Percentiles rank a stretch among this genome's conserved stretches.
Evolutionary conservation across 2,888 invertebrate genomes (phyloP).

Genomic region (Apoderus coryli): DNA sequence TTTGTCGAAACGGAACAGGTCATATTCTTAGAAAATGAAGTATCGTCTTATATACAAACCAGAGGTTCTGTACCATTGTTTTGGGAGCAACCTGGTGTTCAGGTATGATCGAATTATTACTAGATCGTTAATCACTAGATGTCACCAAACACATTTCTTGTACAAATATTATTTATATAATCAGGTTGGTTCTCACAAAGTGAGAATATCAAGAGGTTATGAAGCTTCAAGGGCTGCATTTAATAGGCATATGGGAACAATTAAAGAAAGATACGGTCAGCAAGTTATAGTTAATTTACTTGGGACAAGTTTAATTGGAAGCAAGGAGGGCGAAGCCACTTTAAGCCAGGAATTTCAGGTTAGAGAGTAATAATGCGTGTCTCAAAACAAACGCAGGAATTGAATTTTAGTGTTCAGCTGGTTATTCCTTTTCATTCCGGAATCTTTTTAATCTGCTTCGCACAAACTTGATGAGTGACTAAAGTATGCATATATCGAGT

Average conservation of each 20-base stretch:
- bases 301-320: conserved; percentile 78
- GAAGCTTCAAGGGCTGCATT: conserved; percentile 90
- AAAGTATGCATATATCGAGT: too few species aligned
- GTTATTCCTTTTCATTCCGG: too few species aligned
- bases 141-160: background rate
- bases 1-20: conserved; percentile 99
- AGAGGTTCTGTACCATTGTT: conserved; percentile 95
- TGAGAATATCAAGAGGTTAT: conserved; percentile 88
- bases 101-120: conserved; percentile 34
- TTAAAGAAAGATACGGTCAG: conserved; percentile 82
- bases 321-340: conserved; percentile 94
- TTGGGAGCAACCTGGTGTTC: conserved; percentile 98
- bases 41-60: conserved; percentile 81
- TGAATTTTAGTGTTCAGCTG: too few species aligned
- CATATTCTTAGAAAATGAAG: conserved; percentile 78
- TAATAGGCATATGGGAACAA: conserved; percentile 73
- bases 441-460: too few species aligned
- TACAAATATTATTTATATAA: conserved; percentile 5
- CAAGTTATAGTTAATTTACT: conserved; percentile 86
- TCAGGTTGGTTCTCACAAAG: conserved; percentile 93
- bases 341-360: conserved; percentile 82
- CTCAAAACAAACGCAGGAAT: too few species aligned
- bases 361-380: too few species aligned
- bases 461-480: too few species aligned
- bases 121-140: background rate